phyloP scores from a whole-genome alignment of 2,113 vertebrate genomes.

The Progne subis region DNA sequence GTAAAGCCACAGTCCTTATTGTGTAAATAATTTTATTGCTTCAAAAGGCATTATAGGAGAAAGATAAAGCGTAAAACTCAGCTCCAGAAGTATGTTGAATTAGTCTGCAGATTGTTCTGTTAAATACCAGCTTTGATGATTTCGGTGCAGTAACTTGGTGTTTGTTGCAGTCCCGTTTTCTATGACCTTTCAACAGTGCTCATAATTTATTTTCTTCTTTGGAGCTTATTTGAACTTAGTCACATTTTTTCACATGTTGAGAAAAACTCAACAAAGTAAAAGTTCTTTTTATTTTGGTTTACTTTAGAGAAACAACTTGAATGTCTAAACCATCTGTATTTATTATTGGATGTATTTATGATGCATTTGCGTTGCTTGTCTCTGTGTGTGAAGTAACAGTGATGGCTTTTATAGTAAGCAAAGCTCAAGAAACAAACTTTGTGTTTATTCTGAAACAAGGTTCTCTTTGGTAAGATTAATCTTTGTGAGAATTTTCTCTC shows the following conservation, averaged over 20 bases:
- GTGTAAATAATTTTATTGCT: neutral
- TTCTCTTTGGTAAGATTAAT: neutral
- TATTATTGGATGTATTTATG: neutral
- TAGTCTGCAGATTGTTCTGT: neutral
- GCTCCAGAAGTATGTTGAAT: neutral
- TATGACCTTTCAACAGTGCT: neutral
- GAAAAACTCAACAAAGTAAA: neutral
- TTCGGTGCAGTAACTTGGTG: neutral
- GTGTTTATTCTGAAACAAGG: neutral
- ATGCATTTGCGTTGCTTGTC: neutral
- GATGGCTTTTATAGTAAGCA: neutral
- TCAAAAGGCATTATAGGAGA: neutral
- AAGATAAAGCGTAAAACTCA: neutral
- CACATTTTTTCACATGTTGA: neutral
- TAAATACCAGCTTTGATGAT: neutral
- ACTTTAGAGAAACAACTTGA: neutral
- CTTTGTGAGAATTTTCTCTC: neutral
- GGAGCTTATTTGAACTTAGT: neutral
- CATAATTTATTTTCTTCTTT: neutral
- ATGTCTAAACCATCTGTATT: neutral
- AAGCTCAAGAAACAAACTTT: neutral
- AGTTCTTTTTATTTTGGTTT: conserved; percentile 5
- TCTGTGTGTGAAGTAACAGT: neutral
- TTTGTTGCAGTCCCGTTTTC: neutral
- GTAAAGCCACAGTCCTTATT: neutral